Evolutionary conservation across 2,797 vertebrate species (phyloP), one percentile per base, ranked within the genome.

Genomic region (Chaetophractus vellerosus): DNA sequence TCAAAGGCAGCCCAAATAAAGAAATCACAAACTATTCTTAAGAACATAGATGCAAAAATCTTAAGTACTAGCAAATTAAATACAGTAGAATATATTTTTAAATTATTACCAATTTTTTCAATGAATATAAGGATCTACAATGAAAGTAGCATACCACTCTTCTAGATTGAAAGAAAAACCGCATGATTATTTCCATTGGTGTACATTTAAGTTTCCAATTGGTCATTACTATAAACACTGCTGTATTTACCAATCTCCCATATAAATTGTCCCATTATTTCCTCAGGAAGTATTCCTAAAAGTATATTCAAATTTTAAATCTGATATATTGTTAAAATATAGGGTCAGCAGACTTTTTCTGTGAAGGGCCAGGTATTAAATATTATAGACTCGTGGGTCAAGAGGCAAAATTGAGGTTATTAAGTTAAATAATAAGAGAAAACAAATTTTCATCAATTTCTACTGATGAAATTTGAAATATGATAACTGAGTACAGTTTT

Each of bases 401-500:
- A 45, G 8, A 45, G 45, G 45, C 45, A 45, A 45, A 45, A 45
- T 45, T 79, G 36, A 93, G 10, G 38, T 82, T 94, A 86, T 95
- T 87, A 48, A 28, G 28, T 68, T 61, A 63, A 38, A 48, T 80
- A 84, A 57, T 8, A 28, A 72, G 55, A 84, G 26, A 94, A 74
- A 69, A 28, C 24, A 52, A 76, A 82, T 93, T 87, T 92, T 9
- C 16, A 63, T 86, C 89, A 83, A 71, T 88, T 9, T 90, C 81
- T 95, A 89, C 78, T 80, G 55, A 86, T 55, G 21, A 80, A 90
- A 50, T 81, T 89, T 36, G 48, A 90, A 95, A 80, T 86, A 57
- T 61, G 7, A 50, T 61, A 57, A 75, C 86, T 12, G 45, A 45
- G 45, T 45, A 45, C 45, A 45, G 7, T 45, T 45, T 45, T 45